Percentiles rank a stretch among this genome's conserved stretches.
Conservation (phyloP, 2,888 invertebrate species). For the Seira sanloemensis region DNA sequence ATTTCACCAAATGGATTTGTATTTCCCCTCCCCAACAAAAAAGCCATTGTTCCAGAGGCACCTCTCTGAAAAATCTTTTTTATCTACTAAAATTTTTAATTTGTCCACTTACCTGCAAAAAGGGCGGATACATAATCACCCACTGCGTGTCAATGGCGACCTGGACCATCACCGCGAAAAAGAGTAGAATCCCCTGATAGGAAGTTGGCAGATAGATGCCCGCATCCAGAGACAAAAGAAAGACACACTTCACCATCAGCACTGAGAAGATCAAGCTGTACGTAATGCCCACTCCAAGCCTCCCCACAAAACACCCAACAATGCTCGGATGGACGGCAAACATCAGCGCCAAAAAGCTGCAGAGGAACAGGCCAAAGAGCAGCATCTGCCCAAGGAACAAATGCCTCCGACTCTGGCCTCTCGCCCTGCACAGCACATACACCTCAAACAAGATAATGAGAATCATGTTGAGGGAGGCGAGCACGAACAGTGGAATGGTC, state of each 20-base stretch:
- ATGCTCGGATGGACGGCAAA: slow-evolving; percentile 87
- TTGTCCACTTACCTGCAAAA: slow-evolving; percentile 64
- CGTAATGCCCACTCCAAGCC: slow-evolving; percentile 89
- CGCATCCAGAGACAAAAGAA: slow-evolving; percentile 92
- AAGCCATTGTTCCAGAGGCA: no score
- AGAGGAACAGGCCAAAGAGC: slow-evolving; percentile 87
- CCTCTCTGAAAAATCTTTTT: no score
- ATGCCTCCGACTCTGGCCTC: slow-evolving; percentile 88
- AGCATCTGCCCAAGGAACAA: slow-evolving; percentile 90
- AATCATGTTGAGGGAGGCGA: slow-evolving; percentile 89
- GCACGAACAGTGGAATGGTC: slow-evolving; percentile 92
- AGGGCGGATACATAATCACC: slow-evolving; percentile 70
- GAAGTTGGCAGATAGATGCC: slow-evolving; percentile 94
- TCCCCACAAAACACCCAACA: slow-evolving; percentile 87
- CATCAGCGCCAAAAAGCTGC: slow-evolving; percentile 87
- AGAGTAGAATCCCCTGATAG: slow-evolving; percentile 90
- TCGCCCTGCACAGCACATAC: slow-evolving; percentile 89
- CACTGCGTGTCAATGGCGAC: slow-evolving; percentile 72
- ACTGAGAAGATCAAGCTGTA: slow-evolving; percentile 91
- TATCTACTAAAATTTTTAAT: background rate
- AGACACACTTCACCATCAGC: slow-evolving; percentile 94
- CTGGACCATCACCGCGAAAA: slow-evolving; percentile 94
- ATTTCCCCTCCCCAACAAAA: no score
- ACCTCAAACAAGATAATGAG: slow-evolving; percentile 90
- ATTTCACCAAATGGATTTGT: no score